Evolutionary conservation across 2,888 invertebrate species (phyloP), one percentile per base, ranked within the genome.

Genomic region (Agrochola lota): DNA sequence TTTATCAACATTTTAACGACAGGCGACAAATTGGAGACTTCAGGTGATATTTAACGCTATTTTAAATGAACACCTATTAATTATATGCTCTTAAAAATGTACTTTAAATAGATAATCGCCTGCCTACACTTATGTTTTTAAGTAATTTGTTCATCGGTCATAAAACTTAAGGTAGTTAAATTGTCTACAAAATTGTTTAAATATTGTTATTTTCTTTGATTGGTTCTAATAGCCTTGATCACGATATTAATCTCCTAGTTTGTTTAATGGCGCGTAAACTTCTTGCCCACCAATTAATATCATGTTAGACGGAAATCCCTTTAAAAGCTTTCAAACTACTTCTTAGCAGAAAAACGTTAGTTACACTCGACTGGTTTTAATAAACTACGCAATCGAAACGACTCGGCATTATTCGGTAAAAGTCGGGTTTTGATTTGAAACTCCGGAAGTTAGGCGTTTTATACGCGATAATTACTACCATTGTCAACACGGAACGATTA

Each of bases 401-500:
- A 78, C 40, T 82, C 71, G 57, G 26, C n/a, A 35, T 49, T 30
- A 77, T 68, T 78, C 69, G 63, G 75, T 59, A 67, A 67, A 81
- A 85, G 55, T 85, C 74, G 81, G 60, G 55, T n/a, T 35, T 71
- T 76, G 57, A 68, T 78, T 77, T 43, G 20, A 66, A 71, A 84
- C 70, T 64, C 71, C 82, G 86, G 86, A 90, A 91, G 88, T 89
- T 81, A 80, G 85, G 85, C 87, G 88, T 89, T 91, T 89, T 86
- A 84, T 76, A 85, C 87, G 83, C 86, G 87, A 90, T 92, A 92
- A 93, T 93, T 92, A 88, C 91, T 84, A 84, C 82, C 90, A 92
- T 93, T 94, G 93, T 93, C 91, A 91, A 91, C 93, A 88, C 87
- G 86, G 86, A 87, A 86, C 91, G 90, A 92, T 92, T 92, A 92